Conservation (phyloP, 2,113 vertebrate species). For the Raphicerus campestris region DNA sequence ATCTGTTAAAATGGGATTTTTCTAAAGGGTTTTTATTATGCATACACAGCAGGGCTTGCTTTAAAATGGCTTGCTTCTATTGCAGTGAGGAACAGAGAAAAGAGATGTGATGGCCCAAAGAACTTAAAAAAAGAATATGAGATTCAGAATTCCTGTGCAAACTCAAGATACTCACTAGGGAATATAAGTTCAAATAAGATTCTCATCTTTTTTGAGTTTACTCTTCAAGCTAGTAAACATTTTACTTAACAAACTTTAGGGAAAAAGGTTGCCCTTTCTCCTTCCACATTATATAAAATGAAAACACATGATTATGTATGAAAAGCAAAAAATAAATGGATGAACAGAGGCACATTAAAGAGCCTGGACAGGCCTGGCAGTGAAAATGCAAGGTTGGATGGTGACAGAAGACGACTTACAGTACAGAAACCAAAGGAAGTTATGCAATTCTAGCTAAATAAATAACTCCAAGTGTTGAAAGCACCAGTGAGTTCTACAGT, state of each 20-base stretch:
- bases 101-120: not conserved
- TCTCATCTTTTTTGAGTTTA: slow-evolving; percentile 29
- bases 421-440: not conserved
- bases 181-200: slow-evolving; percentile 29
- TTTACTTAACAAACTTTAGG: slow-evolving; percentile 13
- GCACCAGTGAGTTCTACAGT: not conserved
- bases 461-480: not conserved
- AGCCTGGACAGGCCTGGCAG: not conserved
- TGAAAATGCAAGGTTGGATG: not conserved
- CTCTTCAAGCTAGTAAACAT: not conserved
- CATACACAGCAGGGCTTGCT: slow-evolving; percentile 47
- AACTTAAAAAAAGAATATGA: slow-evolving; percentile 43
- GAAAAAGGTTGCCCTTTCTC: not conserved
- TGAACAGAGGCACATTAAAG: not conserved
- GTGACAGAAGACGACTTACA: not conserved
- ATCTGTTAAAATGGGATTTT: slow-evolving; percentile 43
- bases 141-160: slow-evolving; percentile 44
- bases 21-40: slow-evolving; percentile 17
- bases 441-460: not conserved
- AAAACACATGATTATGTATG: not conserved
- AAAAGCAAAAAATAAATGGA: not conserved
- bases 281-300: not conserved
- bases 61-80: slow-evolving; percentile 21
- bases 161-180: not conserved
- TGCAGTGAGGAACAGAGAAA: slow-evolving; percentile 1